These are phyloP conservation scores for Melinaea marsaeus DNA, from an alignment of 2,888 invertebrate genomes.

Conservation along the genomic window DNA sequence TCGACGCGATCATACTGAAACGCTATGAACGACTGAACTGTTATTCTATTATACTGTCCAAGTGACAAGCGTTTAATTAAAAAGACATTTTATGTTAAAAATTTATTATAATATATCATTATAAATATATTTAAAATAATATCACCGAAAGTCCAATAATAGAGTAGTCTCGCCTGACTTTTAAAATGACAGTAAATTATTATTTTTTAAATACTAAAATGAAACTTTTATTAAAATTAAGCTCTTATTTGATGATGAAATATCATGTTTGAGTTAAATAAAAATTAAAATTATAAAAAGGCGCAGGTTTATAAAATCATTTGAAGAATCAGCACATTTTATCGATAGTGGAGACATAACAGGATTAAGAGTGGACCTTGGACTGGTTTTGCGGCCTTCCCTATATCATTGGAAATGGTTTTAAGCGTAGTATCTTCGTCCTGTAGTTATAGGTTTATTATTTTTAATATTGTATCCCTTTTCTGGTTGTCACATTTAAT, in stretches of 20 bases:
- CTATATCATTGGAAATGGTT: constrained; percentile 5
- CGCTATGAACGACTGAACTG: constrained; percentile 1
- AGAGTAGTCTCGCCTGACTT: too few relatives aligned
- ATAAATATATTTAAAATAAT: too few relatives aligned
- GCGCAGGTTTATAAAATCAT: constrained; percentile 1
- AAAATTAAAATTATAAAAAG: neutral
- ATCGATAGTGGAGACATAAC: neutral
- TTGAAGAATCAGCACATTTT: neutral
- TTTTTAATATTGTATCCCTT: neutral
- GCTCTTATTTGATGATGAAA: neutral
- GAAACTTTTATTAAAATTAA: neutral
- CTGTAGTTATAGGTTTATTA: neutral
- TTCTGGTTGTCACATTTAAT: too few relatives aligned
- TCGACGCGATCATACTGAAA: neutral
- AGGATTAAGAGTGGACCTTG: constrained; percentile 4
- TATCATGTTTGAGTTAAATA: neutral
- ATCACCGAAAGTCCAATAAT: too few relatives aligned
- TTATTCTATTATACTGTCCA: neutral
- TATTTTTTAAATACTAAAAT: neutral
- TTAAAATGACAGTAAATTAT: too few relatives aligned
- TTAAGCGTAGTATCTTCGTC: neutral
- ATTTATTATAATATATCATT: neutral
- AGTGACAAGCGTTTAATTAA: neutral
- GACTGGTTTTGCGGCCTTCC: constrained; percentile 2
- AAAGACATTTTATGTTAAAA: neutral